phyloP scores from a whole-genome alignment of 2,797 vertebrate species.

The Scolopax bukidnonensis region DNA sequence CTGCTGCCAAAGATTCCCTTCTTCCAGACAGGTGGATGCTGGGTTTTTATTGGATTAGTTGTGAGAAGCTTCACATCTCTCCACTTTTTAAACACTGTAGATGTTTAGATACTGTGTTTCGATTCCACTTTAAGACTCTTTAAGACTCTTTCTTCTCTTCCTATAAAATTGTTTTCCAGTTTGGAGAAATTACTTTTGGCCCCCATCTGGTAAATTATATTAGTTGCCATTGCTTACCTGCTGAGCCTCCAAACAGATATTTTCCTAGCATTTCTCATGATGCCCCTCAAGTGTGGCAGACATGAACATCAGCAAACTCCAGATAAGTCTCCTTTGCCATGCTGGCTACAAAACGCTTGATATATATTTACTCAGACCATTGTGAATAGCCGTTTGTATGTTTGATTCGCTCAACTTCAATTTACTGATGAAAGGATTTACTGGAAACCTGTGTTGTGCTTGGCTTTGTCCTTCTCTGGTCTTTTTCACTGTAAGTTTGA shows the following conservation, averaged over 20 bases:
- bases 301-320: background rate
- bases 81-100: background rate
- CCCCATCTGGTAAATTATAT: fast-evolving
- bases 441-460: background rate
- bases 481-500: background rate
- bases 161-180: background rate
- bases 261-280: background rate
- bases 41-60: background rate
- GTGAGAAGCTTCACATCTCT: background rate
- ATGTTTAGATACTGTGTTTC: background rate
- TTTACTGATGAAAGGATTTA: background rate
- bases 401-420: background rate
- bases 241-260: background rate
- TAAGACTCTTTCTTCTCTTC: background rate
- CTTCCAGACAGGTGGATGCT: background rate
- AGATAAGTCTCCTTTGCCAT: background rate
- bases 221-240: background rate
- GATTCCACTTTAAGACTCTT: background rate
- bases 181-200: background rate
- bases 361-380: background rate
- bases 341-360: fast-evolving
- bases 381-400: background rate
- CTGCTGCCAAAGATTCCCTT: background rate
- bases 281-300: background rate
- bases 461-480: background rate